Percentiles rank a stretch among this genome's conserved stretches.
Evolutionary conservation across 2,888 invertebrate genomes (phyloP).

Genomic region (Calliopum simillimum): DNA sequence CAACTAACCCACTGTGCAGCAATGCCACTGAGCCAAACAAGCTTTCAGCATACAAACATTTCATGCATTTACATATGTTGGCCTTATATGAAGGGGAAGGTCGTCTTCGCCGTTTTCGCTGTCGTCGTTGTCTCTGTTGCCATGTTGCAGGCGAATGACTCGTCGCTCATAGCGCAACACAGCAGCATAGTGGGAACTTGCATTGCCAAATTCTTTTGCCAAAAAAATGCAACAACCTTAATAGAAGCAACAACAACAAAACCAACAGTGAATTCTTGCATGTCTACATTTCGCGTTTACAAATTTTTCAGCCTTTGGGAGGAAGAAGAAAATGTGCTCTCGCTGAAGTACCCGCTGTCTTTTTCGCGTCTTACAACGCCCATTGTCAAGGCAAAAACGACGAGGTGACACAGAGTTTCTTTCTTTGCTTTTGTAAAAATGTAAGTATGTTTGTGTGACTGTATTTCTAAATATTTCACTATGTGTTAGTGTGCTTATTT

Average conservation of each 20-base stretch:
- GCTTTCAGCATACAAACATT: not conserved
- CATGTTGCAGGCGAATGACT: not conserved
- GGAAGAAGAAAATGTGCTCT: too few species aligned
- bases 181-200: not conserved
- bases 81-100: constrained; percentile 24
- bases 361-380: too few species aligned
- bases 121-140: not conserved
- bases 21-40: not conserved
- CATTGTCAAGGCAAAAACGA: constrained; percentile 30
- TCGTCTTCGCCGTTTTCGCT: not conserved
- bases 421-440: not conserved
- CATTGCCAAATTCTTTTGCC: constrained; percentile 30
- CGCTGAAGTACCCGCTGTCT: too few species aligned
- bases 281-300: not conserved
- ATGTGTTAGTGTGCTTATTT: not conserved
- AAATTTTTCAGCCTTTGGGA: not conserved
- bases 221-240: constrained; percentile 29
- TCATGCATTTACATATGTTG: not conserved
- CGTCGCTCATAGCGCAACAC: not conserved
- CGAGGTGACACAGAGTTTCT: constrained; percentile 9
- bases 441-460: not conserved
- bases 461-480: not conserved
- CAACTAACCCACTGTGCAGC: not conserved
- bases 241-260: constrained; percentile 11
- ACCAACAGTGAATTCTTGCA: constrained; percentile 17